Evolutionary conservation across 2,888 invertebrate species (phyloP), one percentile per base, ranked within the genome.

Genomic region (Trichacis sp.): DNA sequence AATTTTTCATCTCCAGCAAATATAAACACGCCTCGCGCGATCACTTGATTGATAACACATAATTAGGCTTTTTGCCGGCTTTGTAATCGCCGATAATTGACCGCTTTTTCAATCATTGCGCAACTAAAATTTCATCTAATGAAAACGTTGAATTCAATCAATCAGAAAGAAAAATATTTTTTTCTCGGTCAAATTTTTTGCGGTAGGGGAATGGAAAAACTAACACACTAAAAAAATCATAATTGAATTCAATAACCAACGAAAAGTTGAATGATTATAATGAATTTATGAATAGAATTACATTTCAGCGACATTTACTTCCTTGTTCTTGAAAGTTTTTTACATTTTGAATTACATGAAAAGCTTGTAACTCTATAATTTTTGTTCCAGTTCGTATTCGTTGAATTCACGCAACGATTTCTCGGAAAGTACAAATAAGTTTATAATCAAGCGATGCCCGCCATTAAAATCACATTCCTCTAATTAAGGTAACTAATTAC

Each of bases 51-150:
- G 79, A 82, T 81, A 77, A 72, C 68, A 64, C 74, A 73, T 80
- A 79, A 81, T 82, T 81, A 81, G 70, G 68, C 67, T 81, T 80
- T 79, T 81, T 79, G 72, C 74, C 65, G 73, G 69, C 75, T 76
- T 74, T 73, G 79, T 81, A 82, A 82, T 82, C 78, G 79, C 78
- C 79, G 77, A 81, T 82, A 82, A 82, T 82, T 80, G 80, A 80
- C 77, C 76, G 76, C 73, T 76, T 80, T 79, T 80, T 81, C 78
- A 77, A 80, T 79, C 77, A 77, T 79, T 81, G 73, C 75, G 76
- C 71, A 79, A 80, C 70, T 64, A 67, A 74, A 74, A 69, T 70
- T 75, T 75, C 69, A 70, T 64, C 58, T 55, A 45, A 55, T 46
- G 56, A 63, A 60, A 49, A 24, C 51, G 12, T 40, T 15, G 8